Conservation (phyloP, 2,888 invertebrate species). For the Allygus modestus region DNA sequence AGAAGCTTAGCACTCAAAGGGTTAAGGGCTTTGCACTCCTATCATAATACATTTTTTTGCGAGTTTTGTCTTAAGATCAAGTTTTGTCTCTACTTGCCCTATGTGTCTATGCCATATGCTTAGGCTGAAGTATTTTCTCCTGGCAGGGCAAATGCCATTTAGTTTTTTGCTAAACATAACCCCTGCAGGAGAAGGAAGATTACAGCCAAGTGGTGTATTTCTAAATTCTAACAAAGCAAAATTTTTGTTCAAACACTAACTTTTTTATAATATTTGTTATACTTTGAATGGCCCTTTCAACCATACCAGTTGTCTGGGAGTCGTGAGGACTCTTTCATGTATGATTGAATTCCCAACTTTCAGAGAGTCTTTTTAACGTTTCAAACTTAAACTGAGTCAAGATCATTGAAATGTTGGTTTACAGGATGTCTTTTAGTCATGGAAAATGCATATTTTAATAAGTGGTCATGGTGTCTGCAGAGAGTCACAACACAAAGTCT, state of each 20-base stretch:
- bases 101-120: background rate
- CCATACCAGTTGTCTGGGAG: slow-evolving; percentile 38
- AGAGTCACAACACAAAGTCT: no score
- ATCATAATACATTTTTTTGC: slow-evolving; percentile 1
- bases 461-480: no score
- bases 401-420: no score
- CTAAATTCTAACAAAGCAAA: slow-evolving; percentile 39
- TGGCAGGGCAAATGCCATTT: background rate
- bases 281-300: slow-evolving; percentile 40
- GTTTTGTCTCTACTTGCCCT: background rate
- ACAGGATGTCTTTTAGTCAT: no score
- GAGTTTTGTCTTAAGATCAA: background rate
- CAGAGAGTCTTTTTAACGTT: slow-evolving; percentile 18
- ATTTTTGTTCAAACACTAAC: slow-evolving; percentile 8
- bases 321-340: slow-evolving; percentile 37
- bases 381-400: no score
- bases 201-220: background rate
- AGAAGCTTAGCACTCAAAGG: no score
- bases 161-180: background rate
- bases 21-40: background rate
- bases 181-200: slow-evolving; percentile 1
- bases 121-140: background rate
- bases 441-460: no score
- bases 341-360: slow-evolving; percentile 30
- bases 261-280: slow-evolving; percentile 9